phyloP scores from a whole-genome alignment of 2,797 vertebrate species.

The Staurois parvus region DNA sequence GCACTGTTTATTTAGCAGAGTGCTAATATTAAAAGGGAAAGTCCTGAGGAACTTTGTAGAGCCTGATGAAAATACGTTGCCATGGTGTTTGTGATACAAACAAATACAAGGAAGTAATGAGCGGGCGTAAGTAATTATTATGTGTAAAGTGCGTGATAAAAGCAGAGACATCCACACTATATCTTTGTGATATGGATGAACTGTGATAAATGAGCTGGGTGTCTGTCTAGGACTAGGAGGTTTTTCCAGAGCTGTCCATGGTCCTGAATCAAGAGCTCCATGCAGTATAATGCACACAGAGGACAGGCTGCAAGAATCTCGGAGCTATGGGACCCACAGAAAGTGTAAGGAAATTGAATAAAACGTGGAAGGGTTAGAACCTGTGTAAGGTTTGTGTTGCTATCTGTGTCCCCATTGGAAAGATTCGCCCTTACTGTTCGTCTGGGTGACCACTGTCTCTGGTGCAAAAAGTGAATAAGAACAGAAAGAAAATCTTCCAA shows the following conservation, averaged over 20 bases:
- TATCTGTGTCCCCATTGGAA: too few relatives aligned
- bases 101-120: constrained; percentile 29
- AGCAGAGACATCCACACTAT: not conserved
- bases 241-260: constrained; percentile 9
- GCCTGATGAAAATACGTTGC: constrained; percentile 24
- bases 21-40: not conserved
- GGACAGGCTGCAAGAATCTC: not conserved
- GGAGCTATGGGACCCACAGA: too few relatives aligned
- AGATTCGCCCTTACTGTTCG: too few relatives aligned
- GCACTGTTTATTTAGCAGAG: too few relatives aligned
- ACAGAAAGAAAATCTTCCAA: too few relatives aligned
- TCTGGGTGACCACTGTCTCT: too few relatives aligned
- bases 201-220: not conserved
- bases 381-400: too few relatives aligned
- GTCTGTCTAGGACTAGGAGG: not conserved
- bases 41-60: not conserved
- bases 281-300: not conserved
- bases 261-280: not conserved
- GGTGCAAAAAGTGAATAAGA: too few relatives aligned
- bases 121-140: not conserved
- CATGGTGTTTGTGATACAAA: constrained; percentile 20
- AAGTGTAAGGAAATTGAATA: too few relatives aligned
- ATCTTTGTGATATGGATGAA: not conserved
- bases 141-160: constrained; percentile 47
- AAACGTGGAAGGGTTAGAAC: too few relatives aligned